phyloP scores from a whole-genome alignment of 2,888 invertebrate genomes.

The Agriopis leucophaearia region DNA sequence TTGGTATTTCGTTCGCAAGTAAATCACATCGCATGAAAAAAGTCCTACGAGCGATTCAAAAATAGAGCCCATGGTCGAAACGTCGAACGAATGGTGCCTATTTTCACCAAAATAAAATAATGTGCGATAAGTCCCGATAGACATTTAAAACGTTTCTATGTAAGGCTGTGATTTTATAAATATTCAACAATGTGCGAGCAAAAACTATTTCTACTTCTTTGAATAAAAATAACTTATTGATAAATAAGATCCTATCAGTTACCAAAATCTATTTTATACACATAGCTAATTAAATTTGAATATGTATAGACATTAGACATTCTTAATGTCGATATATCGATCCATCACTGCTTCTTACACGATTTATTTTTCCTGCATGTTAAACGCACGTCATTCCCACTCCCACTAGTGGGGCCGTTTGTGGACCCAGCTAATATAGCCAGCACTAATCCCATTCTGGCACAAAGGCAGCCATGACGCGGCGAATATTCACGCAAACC shows the following conservation, averaged over 20 bases:
- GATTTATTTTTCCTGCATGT: slow-evolving; percentile 25
- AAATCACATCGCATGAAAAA: no score
- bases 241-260: not conserved
- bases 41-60: no score
- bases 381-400: slow-evolving; percentile 54
- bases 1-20: no score
- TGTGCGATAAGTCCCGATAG: no score
- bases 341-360: slow-evolving; percentile 32
- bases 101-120: no score
- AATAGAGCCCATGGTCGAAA: no score
- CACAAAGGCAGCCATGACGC: slow-evolving; percentile 84
- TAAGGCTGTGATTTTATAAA: no score
- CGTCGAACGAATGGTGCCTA: no score
- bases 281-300: slow-evolving; percentile 12
- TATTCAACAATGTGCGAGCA: no score
- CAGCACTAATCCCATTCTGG: slow-evolving; percentile 76
- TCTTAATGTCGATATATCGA: slow-evolving; percentile 15
- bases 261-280: not conserved
- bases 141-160: no score
- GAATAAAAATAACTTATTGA: not conserved
- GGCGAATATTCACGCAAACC: slow-evolving; percentile 79
- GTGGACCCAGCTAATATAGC: slow-evolving; percentile 71
- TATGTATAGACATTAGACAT: slow-evolving; percentile 2
- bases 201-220: no score
- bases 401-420: slow-evolving; percentile 51